These are phyloP conservation scores for Muscicapa striata DNA, from an alignment of 2,797 vertebrate species.

Conservation along the genomic window DNA sequence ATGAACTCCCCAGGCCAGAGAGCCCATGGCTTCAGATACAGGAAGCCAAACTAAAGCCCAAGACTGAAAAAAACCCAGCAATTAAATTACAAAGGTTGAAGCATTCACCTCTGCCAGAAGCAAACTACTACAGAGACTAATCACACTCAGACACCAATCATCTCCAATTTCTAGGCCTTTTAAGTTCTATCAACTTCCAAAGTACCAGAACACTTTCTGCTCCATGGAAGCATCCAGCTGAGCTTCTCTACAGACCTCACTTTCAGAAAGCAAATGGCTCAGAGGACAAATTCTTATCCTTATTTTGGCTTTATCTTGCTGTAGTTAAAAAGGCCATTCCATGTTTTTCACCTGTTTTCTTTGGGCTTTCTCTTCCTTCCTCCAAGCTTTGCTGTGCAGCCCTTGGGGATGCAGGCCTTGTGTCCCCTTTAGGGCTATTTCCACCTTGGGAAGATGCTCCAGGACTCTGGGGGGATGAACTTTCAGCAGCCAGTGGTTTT, in stretches of 20 bases:
- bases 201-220: neutral
- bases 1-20: neutral
- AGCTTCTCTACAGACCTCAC: neutral
- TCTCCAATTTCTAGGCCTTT: neutral
- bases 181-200: neutral
- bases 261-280: neutral
- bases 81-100: neutral
- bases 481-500: neutral
- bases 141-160: neutral
- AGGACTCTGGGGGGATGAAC: neutral
- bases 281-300: neutral
- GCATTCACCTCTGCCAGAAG: neutral
- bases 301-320: neutral
- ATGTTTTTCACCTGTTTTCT: neutral
- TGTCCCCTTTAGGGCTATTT: conserved; percentile 46
- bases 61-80: neutral
- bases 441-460: neutral
- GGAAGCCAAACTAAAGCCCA: neutral
- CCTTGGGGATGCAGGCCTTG: neutral
- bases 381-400: conserved; percentile 21
- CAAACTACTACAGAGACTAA: neutral
- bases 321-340: neutral
- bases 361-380: neutral
- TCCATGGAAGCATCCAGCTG: neutral
- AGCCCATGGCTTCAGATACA: accelerated